A percentile compares a stretch with the other conserved stretches of the same genome.
Evolutionary conservation across 2,113 vertebrate genomes (phyloP).

Genomic region (Sander vitreus): DNA sequence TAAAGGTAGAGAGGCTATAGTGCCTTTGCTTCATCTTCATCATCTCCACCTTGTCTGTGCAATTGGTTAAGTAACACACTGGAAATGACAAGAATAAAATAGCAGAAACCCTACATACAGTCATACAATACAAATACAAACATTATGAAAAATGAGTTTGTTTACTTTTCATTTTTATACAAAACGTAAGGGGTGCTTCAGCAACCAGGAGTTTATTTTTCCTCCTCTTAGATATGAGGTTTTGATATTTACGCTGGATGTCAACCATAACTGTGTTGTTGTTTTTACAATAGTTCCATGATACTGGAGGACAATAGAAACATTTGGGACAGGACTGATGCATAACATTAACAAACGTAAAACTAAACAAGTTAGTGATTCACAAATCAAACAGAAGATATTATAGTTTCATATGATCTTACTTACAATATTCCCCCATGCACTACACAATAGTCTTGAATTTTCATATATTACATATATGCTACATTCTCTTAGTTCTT

Average conservation of each 20-base stretch:
- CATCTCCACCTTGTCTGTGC: conserved; percentile 53
- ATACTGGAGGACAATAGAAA: conserved; percentile 73
- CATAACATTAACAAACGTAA: conserved; percentile 80
- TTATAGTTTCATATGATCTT: conserved; percentile 79
- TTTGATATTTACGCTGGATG: conserved; percentile 60
- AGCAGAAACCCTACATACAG: conserved; percentile 71
- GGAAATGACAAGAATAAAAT: conserved; percentile 70
- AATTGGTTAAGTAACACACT: conserved; percentile 63
- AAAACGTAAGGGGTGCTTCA: conserved; percentile 72
- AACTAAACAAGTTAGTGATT: conserved; percentile 79
- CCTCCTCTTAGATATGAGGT: conserved; percentile 57
- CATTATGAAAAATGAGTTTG: conserved; percentile 78
- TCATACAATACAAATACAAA: conserved; percentile 79
- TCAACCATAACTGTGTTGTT: conserved; percentile 51
- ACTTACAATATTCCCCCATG: conserved; percentile 77
- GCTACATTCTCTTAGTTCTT: conserved; percentile 86
- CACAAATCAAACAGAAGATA: conserved; percentile 82
- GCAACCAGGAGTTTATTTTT: conserved; percentile 44
- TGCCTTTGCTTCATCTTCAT: conserved; percentile 47
- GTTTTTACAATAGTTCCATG: conserved; percentile 69
- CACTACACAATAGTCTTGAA: conserved; percentile 81
- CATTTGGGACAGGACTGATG: conserved; percentile 78
- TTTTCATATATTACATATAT: conserved; percentile 85
- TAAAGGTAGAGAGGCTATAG: conserved; percentile 27
- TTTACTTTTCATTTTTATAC: conserved; percentile 70